Evolutionary conservation across 2,113 vertebrate species (phyloP).

Genomic region (Micromys minutus): DNA sequence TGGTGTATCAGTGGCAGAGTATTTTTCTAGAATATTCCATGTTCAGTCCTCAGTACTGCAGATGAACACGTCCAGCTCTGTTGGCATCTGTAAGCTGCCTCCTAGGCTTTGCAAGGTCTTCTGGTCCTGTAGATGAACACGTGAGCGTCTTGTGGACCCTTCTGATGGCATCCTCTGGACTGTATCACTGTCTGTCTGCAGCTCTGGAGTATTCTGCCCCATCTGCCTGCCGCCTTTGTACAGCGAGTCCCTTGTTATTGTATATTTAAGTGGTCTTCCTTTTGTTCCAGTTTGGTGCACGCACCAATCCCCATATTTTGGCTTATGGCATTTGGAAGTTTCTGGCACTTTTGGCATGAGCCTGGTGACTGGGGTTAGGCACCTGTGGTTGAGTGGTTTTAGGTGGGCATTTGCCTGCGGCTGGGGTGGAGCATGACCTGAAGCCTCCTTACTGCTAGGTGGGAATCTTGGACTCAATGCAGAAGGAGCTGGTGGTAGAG

Average conservation of each 20-base stretch:
- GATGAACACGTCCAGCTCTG: neutral
- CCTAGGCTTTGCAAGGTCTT: neutral
- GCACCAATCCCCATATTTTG: conserved; percentile 33
- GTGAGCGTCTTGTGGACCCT: neutral
- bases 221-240: neutral
- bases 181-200: neutral
- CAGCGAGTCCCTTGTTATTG: neutral
- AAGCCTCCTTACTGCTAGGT: neutral
- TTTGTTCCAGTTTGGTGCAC: neutral
- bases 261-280: neutral
- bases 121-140: neutral
- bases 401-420: neutral
- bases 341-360: neutral
- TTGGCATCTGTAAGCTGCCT: neutral
- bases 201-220: conserved; percentile 33
- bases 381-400: neutral
- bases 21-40: neutral
- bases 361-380: rapidly evolving
- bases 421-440: neutral
- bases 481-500: no score
- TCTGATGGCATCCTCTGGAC: neutral
- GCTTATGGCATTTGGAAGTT: conserved; percentile 39
- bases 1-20: neutral
- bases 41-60: neutral
- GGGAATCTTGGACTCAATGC: neutral